Percentiles rank a stretch among this genome's conserved stretches.
These are phyloP conservation scores for Crossaster papposus DNA, from an alignment of 53 echinoderm and acorn worm genomes.

Conservation along the genomic window DNA sequence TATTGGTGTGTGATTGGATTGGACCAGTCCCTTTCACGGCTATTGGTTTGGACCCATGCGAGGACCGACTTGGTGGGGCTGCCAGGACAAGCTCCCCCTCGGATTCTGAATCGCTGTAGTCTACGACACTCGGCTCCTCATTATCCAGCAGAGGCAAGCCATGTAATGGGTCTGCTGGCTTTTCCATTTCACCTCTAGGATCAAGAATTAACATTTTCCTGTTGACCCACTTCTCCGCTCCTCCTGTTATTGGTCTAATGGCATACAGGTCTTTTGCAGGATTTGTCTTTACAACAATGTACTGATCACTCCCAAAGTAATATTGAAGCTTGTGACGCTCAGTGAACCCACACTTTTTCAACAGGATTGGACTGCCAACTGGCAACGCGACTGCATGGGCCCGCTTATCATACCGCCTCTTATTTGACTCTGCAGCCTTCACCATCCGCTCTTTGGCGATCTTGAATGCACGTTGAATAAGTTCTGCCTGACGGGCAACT, in stretches of 20 bases:
- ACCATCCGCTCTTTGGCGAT: background rate
- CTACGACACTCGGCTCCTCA: too few species aligned
- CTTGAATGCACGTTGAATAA: background rate
- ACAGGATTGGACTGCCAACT: slow-evolving; percentile 41
- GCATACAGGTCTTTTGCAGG: too few species aligned
- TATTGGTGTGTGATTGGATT: background rate
- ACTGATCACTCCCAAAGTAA: slow-evolving; percentile 24
- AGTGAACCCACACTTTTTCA: slow-evolving; percentile 42
- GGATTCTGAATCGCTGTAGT: background rate
- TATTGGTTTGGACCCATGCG: background rate
- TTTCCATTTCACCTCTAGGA: background rate
- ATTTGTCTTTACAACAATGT: background rate
- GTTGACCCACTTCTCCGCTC: slow-evolving; percentile 6
- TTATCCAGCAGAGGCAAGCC: background rate
- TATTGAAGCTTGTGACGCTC: slow-evolving; percentile 46
- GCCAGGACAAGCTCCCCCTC: background rate
- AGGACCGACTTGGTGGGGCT: background rate
- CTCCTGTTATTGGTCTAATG: background rate
- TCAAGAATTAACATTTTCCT: slow-evolving; percentile 10
- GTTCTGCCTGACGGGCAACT: background rate
- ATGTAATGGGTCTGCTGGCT: background rate
- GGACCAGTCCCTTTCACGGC: background rate
- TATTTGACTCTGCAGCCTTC: background rate
- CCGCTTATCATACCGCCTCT: slow-evolving; percentile 42
- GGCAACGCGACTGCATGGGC: background rate